phyloP scores from a whole-genome alignment of 2,888 invertebrate species.

The Apamea epomidion region DNA sequence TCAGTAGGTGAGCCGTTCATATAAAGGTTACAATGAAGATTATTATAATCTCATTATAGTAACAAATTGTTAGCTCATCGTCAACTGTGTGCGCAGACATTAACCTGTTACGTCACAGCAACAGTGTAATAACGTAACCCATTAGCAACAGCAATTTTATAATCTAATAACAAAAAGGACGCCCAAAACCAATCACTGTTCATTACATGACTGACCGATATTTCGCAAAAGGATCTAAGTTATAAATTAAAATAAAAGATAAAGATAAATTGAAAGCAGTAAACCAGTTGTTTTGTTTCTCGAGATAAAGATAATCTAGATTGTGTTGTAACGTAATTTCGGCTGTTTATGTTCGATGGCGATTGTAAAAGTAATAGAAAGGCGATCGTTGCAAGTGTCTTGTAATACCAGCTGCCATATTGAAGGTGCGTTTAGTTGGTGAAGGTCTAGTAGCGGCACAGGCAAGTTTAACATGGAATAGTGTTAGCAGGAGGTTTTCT shows the following conservation, averaged over 20 bases:
- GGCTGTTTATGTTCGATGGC: constrained; percentile 22
- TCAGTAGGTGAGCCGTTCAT: constrained; percentile 21
- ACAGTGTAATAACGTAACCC: constrained; percentile 44
- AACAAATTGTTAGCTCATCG: constrained; percentile 1
- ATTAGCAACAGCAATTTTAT: constrained; percentile 40
- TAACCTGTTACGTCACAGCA: constrained; percentile 36
- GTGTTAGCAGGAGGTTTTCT: too few relatives aligned
- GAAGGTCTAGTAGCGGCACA: neutral
- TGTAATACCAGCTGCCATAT: constrained; percentile 40
- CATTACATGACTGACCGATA: constrained; percentile 27
- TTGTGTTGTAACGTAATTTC: constrained; percentile 33
- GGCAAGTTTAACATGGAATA: neutral
- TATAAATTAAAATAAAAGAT: constrained; percentile 12
- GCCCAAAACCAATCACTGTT: constrained; percentile 23
- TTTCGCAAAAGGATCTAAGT: constrained; percentile 32
- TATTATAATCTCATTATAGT: constrained; percentile 37
- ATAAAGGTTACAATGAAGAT: constrained; percentile 8
- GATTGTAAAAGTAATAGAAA: constrained; percentile 55
- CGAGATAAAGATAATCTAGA: constrained; percentile 42
- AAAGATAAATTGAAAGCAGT: constrained; percentile 25
- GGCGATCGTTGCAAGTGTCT: constrained; percentile 38
- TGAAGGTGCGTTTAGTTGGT: constrained; percentile 31
- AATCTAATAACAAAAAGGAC: constrained; percentile 34
- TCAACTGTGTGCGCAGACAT: constrained; percentile 12
- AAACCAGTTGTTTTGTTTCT: constrained; percentile 27